Evolutionary conservation across 2,888 invertebrate species (phyloP).

Genomic region (Nasonia oneida): DNA sequence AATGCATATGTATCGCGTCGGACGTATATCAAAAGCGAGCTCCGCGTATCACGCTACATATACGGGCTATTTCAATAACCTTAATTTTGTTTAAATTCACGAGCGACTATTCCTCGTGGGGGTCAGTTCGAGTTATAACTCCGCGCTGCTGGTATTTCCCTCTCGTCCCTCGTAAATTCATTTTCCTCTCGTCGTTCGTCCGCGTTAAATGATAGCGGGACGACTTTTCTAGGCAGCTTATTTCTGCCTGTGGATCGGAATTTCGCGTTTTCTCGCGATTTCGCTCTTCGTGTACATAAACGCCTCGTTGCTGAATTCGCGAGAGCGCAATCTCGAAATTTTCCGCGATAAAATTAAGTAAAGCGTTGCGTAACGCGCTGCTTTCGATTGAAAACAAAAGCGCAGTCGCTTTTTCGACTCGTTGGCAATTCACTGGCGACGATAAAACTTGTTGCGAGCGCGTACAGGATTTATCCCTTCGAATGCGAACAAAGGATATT

Average conservation of each 20-base stretch:
- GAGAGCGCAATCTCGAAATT: no score
- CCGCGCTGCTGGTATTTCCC: not conserved
- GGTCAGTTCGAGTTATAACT: not conserved
- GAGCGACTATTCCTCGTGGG: not conserved
- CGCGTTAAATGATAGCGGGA: not conserved
- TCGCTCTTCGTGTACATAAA: no score
- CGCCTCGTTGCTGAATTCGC: no score
- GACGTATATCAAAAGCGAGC: not conserved
- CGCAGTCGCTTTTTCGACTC: conserved; percentile 14
- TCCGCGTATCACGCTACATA: not conserved
- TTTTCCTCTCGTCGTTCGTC: not conserved
- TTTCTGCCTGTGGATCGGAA: not conserved
- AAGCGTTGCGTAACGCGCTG: no score
- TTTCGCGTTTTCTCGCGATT: no score
- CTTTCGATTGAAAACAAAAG: not conserved
- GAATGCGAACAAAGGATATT: not conserved
- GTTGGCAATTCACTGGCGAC: not conserved
- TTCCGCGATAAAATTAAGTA: no score
- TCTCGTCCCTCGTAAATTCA: not conserved
- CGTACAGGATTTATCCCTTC: no score
- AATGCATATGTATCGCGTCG: conserved; percentile 4
- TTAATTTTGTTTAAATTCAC: not conserved
- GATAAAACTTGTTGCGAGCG: conserved; percentile 16
- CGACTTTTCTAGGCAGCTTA: not conserved
- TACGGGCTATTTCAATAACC: not conserved